These are phyloP conservation scores for Formica aserva DNA, from an alignment of 2,888 invertebrate species.

Conservation along the genomic window DNA sequence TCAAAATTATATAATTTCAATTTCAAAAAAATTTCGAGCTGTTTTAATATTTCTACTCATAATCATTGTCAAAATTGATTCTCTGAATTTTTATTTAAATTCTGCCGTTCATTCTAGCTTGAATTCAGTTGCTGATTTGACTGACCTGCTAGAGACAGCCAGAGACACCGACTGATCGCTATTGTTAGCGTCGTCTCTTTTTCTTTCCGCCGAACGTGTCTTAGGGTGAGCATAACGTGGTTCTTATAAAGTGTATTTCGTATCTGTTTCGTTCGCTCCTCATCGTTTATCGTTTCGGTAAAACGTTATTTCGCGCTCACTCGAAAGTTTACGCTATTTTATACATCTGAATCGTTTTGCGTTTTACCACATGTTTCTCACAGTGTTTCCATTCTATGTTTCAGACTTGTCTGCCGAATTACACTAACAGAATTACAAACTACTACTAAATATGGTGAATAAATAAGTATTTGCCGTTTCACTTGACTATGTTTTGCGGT, in stretches of 20 bases:
- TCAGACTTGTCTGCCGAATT: not conserved
- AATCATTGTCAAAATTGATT: not conserved
- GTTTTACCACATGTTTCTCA: not conserved
- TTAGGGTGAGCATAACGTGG: not conserved
- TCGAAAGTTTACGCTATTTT: not conserved
- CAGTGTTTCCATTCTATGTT: not conserved
- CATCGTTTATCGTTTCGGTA: not conserved
- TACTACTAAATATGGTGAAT: constrained; percentile 23
- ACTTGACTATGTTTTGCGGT: not conserved
- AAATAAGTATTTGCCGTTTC: not conserved
- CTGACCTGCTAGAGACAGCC: no score
- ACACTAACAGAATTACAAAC: not conserved
- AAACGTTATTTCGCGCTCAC: not conserved
- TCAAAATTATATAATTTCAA: not conserved
- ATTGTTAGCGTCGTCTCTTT: not conserved
- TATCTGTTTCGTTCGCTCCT: not conserved
- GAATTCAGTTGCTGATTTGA: constrained; percentile 32
- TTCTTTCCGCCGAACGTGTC: not conserved
- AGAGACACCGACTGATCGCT: not conserved
- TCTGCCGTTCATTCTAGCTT: not conserved
- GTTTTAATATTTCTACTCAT: not conserved
- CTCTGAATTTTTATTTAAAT: not conserved
- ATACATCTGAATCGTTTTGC: not conserved
- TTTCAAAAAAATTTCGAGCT: not conserved
- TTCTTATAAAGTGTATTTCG: not conserved